Base-by-base conservation (phyloP, 2,888 invertebrate genomes). In the Lagria hirta region DNA sequence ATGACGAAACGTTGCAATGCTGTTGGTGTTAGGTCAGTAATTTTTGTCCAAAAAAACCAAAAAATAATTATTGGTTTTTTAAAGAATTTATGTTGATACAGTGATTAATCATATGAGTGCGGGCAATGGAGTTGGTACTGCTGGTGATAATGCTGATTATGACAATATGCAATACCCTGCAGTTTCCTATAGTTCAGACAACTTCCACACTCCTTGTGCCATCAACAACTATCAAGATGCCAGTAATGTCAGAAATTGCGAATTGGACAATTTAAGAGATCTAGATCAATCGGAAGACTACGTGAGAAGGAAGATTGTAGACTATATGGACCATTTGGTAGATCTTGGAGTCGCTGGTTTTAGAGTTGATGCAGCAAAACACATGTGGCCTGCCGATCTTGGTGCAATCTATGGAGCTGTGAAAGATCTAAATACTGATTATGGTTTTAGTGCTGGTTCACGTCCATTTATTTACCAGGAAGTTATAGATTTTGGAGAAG, bases 1-100 rank as follows among this genome's bases (percentile, higher is more conserved):
- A 94, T 94, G 93, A 82, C 86, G 1, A 71, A 74, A 13, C 75
- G 88, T 34, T 94, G 93, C 66, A 92, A 91, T 66, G 73, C 74
- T 13, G 90, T 74, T 34, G 90, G 90, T 15, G 84, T 93, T 17
- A n/a, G n/a, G n/a, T n/a, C 77, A 79, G 81, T 80, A 55, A 44
- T 14, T 38, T n/a, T n/a, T n/a, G n/a, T n/a, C n/a, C n/a, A n/a
- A n/a, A n/a, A n/a, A n/a, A n/a, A 35, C 23, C 20, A 20, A 7
- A n/a, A n/a, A n/a, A n/a, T n/a, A n/a, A 2, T 20, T 14, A 8
- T 6, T 10, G n/a, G n/a, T n/a, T n/a, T 23, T 26, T 57, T 54
- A 4, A 28, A 78, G 83, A 57, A 81, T 88, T 36, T 88, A 84
- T 66, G 84, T 81, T 0, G 89, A 90, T 60, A 77, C 81, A 0